Evolutionary conservation across 2,113 vertebrate species (phyloP), one percentile per base, ranked within the genome.

Genomic region (Cygnus atratus): DNA sequence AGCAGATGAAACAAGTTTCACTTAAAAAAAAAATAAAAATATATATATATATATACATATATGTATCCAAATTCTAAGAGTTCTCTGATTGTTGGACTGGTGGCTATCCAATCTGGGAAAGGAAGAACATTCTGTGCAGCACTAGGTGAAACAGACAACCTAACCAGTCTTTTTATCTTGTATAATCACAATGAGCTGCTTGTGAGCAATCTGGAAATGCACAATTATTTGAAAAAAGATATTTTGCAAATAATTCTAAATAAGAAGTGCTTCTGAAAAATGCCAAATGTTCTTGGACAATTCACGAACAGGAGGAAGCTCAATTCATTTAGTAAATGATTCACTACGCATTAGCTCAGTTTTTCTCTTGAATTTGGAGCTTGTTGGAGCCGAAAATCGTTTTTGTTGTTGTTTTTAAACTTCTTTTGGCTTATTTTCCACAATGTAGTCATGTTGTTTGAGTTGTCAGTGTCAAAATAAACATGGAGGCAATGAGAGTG

Each of bases 201-300:
- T 61, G 33, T 62, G 79, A 82, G 35, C 67, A 93, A 66, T 81
- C 57, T 93, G 84, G n/a, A 90, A 66, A 67, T 46, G 85, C 63
- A 39, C 41, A 71, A 74, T 74, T 71, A 81, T 81, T 92, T 88
- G 37, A 59, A 82, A 63, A 80, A 77, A 77, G 16, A 39, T 77
- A 52, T 88, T 92, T 95, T 94, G 19, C 46, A 93, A 95, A 94
- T 79, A 90, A 71, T 35, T 85, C 61, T 54, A 33, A 87, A 65
- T 29, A 88, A 52, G 50, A 25, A 85, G 22, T 0, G 0, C 39
- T 5, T 66, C 22, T 91, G 59, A 71, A 88, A 89, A 86, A 67
- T 86, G 71, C 37, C 84, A 90, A 80, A 52, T 52, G 15, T 37
- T 95, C 54, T 63, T 94, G 90, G 82, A 81, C 65, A 93, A 43